These are phyloP conservation scores for Wasmannia auropunctata DNA, from an alignment of 1,140 invertebrate genomes.

Conservation along the genomic window DNA sequence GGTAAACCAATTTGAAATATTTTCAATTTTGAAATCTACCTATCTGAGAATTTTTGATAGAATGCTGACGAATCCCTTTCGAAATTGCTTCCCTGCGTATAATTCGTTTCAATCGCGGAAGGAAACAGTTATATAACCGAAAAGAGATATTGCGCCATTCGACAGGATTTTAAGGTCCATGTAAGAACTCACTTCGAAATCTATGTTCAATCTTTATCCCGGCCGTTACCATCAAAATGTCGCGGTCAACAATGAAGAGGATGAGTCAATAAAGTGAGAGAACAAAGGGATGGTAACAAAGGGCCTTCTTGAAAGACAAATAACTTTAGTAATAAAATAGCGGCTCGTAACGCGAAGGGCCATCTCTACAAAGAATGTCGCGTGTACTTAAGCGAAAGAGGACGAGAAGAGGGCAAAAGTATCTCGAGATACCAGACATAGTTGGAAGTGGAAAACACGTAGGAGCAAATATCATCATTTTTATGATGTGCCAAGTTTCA, in stretches of 20 bases:
- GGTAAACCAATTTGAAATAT: neutral
- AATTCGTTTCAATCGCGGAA: conserved; percentile 28
- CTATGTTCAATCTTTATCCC: conserved; percentile 52
- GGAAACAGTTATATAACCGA: conserved; percentile 39
- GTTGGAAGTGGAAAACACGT: neutral
- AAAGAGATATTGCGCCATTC: conserved; percentile 40
- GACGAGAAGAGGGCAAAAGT: conserved; percentile 19
- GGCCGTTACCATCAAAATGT: conserved; percentile 53
- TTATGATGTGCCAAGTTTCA: neutral
- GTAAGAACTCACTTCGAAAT: conserved; percentile 52
- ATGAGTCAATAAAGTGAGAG: conserved; percentile 56
- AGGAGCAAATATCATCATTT: conserved; percentile 22
- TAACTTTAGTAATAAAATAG: conserved; percentile 57
- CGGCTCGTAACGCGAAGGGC: conserved; percentile 31
- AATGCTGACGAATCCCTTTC: conserved; percentile 15
- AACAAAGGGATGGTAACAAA: conserved; percentile 44
- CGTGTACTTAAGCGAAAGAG: conserved; percentile 37
- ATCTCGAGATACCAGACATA: neutral
- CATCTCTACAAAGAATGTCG: conserved; percentile 34
- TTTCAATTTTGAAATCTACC: neutral
- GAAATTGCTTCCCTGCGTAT: conserved; percentile 27
- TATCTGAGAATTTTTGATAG: neutral
- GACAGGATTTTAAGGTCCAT: conserved; percentile 43
- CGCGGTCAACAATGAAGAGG: conserved; percentile 55
- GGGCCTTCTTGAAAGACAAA: conserved; percentile 48